Evolutionary conservation across 2,113 vertebrate genomes (phyloP), one percentile per base, ranked within the genome.

Genomic region (Pipra filicauda): DNA sequence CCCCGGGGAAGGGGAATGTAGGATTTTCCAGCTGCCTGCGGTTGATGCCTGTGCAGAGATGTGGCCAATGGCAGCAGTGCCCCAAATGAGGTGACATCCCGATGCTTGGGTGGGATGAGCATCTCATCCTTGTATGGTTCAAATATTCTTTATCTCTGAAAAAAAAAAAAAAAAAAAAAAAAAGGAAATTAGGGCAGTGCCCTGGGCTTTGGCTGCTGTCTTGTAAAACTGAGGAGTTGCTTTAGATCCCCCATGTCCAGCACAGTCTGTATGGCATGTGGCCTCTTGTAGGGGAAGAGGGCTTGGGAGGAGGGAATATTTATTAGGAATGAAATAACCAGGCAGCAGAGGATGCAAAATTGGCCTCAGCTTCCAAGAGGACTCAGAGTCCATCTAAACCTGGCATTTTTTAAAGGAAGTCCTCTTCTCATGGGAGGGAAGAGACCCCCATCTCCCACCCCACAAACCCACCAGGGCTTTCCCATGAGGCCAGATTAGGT

Each of bases 371-470:
- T 72, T 85, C 81, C 48, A 19, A 23, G 6, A 64, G 23, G 75
- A 35, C 23, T 7, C 0, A 0, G 39, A 88, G 23, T 43, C n/a
- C 22, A 5, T 28, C 46, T 11, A 55, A 57, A 57, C 16, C 24
- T 70, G 72, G 21, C 1, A 5, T 5, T 51, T 71, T 57, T 58
- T 11, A 33, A 7, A 6, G 18, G 28, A 4, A 21, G 11, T 41
- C 35, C 15, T 49, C 8, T 33, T 55, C 19, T 55, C 33, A 2
- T 0, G 0, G 1, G 4, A 48, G 37, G 30, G 58, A 33, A 9
- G 0, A 1, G 26, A 21, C 2, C 10, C 19, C 22, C 41, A 3
- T 7, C 46, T 76, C 72, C 83, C 33, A 30, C 52, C n/a, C 64
- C 62, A 35, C 27, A 61, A 41, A 80, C 46, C 12, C 48, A 1